These are phyloP conservation scores for Rotaria macrura DNA, from an alignment of 2,888 invertebrate species.

Conservation along the genomic window DNA sequence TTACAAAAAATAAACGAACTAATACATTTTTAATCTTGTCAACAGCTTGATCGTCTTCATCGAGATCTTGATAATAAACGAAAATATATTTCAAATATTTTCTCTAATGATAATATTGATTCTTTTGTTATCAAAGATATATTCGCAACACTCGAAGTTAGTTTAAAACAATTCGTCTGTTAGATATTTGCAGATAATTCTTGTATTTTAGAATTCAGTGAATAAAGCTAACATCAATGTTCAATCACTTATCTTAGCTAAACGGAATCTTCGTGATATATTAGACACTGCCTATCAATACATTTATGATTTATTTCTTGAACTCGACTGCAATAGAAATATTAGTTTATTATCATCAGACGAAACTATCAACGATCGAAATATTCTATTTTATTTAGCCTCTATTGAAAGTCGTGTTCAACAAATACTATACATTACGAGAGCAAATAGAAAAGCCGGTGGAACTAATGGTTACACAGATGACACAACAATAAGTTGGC, in stretches of 20 bases:
- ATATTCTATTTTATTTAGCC: not conserved
- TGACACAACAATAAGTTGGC: not conserved
- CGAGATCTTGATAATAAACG: not conserved
- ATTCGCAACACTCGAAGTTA: not conserved
- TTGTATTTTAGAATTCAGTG: not conserved
- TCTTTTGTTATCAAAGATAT: not conserved
- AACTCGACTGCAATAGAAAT: not conserved
- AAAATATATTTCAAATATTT: not conserved
- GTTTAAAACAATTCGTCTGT: not conserved
- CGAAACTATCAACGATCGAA: not conserved
- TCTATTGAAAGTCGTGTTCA: not conserved
- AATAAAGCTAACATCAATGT: not conserved
- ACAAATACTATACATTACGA: not conserved
- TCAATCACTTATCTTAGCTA: not conserved
- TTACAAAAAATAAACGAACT: no score
- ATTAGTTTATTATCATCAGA: not conserved
- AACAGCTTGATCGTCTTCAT: not conserved
- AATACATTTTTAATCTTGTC: not conserved
- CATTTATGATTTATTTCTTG: not conserved
- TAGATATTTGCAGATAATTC: not conserved
- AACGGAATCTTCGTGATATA: not conserved
- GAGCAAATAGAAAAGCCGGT: not conserved
- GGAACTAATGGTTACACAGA: not conserved
- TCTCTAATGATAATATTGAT: not conserved
- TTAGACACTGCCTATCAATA: not conserved